phyloP scores from a whole-genome alignment of 1,140 invertebrate species.

The Steinernema khuongi region DNA sequence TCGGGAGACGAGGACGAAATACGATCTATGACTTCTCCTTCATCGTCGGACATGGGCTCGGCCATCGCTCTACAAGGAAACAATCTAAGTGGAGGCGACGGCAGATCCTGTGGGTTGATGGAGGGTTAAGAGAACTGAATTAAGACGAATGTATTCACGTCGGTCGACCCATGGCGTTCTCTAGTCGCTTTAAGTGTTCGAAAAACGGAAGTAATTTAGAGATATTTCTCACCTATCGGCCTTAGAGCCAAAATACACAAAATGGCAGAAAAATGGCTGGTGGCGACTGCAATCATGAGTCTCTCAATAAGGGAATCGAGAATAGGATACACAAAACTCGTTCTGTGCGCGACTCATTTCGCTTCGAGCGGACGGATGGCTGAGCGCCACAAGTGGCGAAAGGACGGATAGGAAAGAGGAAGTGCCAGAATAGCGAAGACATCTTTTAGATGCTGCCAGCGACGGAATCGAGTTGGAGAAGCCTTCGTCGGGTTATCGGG shows the following conservation, averaged over 20 bases:
- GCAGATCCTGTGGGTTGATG: background rate
- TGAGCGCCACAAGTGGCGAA: background rate
- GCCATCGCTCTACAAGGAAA: background rate
- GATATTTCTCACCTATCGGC: constrained; percentile 10
- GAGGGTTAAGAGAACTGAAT: background rate
- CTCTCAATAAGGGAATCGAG: constrained; percentile 5
- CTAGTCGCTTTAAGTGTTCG: background rate
- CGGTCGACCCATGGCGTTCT: background rate
- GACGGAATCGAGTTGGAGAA: no score
- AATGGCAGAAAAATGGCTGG: constrained; percentile 4
- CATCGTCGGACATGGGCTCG: constrained; percentile 16
- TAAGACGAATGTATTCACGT: constrained; percentile 3
- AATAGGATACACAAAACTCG: constrained; percentile 2
- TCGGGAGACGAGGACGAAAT: background rate
- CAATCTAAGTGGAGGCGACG: background rate
- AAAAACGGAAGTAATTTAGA: background rate
- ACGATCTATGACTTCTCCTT: background rate
- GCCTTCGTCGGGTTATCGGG: no score
- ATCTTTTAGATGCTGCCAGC: background rate
- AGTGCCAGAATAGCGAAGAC: background rate
- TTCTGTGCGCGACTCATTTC: constrained; percentile 3
- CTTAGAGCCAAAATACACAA: background rate
- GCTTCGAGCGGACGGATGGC: background rate
- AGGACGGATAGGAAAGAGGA: constrained; percentile 5
- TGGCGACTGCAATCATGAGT: background rate